Percentiles rank a stretch among this genome's conserved stretches.
Evolutionary conservation across 2,113 vertebrate species (phyloP).

Genomic region (Proterorhinus semilunaris): DNA sequence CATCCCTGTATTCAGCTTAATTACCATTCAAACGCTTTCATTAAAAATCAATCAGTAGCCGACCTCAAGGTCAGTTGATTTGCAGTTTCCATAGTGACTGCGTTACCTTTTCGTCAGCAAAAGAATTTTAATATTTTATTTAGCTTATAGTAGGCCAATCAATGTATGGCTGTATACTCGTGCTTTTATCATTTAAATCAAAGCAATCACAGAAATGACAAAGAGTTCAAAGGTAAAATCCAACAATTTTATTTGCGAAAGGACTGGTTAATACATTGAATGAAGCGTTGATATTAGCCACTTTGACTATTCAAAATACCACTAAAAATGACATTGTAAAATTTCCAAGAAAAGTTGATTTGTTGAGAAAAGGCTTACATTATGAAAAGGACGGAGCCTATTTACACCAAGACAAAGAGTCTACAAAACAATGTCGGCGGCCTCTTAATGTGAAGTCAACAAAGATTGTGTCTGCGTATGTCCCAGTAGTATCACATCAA

Average conservation of each 20-base stretch:
- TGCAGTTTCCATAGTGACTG: slow-evolving; percentile 52
- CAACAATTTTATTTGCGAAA: slow-evolving; percentile 76
- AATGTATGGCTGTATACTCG: background rate
- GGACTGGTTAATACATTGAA: slow-evolving; percentile 74
- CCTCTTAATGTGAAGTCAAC: slow-evolving; percentile 59
- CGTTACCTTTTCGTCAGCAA: slow-evolving; percentile 15
- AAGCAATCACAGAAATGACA: background rate
- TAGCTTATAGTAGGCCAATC: background rate
- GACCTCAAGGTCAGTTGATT: background rate
- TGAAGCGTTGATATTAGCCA: slow-evolving; percentile 78
- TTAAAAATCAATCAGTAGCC: too few relatives aligned
- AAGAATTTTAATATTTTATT: slow-evolving; percentile 61
- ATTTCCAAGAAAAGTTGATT: slow-evolving; percentile 57
- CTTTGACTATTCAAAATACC: slow-evolving; percentile 74
- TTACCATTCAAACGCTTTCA: too few relatives aligned
- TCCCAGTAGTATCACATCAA: slow-evolving; percentile 52
- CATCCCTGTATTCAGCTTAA: too few relatives aligned
- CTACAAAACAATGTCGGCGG: slow-evolving; percentile 62
- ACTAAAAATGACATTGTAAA: slow-evolving; percentile 67
- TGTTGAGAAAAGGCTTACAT: slow-evolving; percentile 55
- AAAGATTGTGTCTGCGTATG: slow-evolving; percentile 45
- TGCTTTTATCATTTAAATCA: background rate
- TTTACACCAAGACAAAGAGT: slow-evolving; percentile 60
- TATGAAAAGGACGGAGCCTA: slow-evolving; percentile 60
- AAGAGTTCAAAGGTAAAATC: slow-evolving; percentile 49